Evolutionary conservation across 2,888 invertebrate species (phyloP), one percentile per base, ranked within the genome.

Genomic region (Crocallis elinguaria): DNA sequence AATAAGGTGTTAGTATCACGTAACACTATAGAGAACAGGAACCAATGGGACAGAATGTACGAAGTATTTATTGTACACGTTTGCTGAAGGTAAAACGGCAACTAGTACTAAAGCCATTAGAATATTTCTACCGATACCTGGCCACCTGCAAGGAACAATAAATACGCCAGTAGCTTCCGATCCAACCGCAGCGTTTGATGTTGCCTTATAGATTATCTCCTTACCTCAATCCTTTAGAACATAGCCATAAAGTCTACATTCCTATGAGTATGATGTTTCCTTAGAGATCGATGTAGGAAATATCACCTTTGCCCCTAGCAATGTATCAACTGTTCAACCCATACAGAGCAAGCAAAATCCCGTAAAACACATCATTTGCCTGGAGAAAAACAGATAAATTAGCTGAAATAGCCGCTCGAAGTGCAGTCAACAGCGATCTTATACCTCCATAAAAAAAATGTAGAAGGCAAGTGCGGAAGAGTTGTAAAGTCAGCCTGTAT

Each of bases 301-400:
- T 37, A 37, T 39, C 32, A 57, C 60, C 53, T 65, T 60, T 60
- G 56, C 44, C 39, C 51, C 48, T 43, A 59, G 57, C 55, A 52
- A 64, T 67, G 56, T 57, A 66, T 71, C 63, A 67, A 52, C 25
- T 39, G 23, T 63, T 67, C 64, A 67, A 64, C 53, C 66, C 67
- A 79, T 83, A 81, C 77, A 70, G 58, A 66, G 61, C 55, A 59
- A 60, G 62, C 63, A 69, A 70, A 66, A 68, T 66, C 67, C 60
- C 75, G 79, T 80, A 79, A 81, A 83, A 79, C 73, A 73, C 76
- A 75, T 77, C 75, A 75, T 76, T 80, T 69, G 69, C 67, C 71
- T 66, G 63, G 69, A 62, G 76, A 77, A 85, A 82, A 86, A 85
- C 85, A 85, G 79, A 87, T 86, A 86, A 84, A 84, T 86, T 80